Base-by-base conservation (phyloP, 2,888 invertebrate species). In the Hybos culiciformis region DNA sequence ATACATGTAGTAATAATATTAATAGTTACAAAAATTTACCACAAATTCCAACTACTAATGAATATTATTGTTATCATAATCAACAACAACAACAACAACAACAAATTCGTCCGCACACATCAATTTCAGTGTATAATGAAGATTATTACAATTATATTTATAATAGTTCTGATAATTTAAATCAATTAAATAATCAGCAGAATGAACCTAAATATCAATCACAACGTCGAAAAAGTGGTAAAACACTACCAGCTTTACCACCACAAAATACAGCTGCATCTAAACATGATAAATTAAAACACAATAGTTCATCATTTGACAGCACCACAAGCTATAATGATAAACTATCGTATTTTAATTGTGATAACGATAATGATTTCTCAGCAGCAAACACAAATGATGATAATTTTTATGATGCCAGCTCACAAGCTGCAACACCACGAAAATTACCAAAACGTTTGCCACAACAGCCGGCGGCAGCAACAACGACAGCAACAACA, bases 101-200 rank as follows among this genome's bases (percentile, higher is more conserved):
- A 32, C 5, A 15, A n/a, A 26, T 29, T n/a, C 29, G 29, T 29
- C 29, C 21, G 21, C 36, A 36, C 14, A 20, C 12, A 14, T 21
- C 36, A 36, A n/a, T n/a, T n/a, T 29, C 29, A 29, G n/a, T 6
- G n/a, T 77, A 75, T 62, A 78, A 78, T 65, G 77, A 78, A 62
- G 75, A 79, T 65, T 78, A 78, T 59, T n/a, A n/a, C n/a, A 79
- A 78, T 64, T 78, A 78, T 67, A 77, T 78, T 62, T 80, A 80
- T 68, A 72, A 73, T 54, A 78, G 78, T 64, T 74, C 73, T 54
- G 79, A 78, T 62, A 78, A 76, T 62, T 62, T 51, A 52, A 48
- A 54, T 53, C 51, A 53, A 52, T 46, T 59, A 58, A 39, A 41
- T 50, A 48, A 38, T 46, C 49, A 20, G 43, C 51, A 38, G 50